phyloP scores from a whole-genome alignment of 2,113 vertebrate species.

The Pterocles gutturalis region DNA sequence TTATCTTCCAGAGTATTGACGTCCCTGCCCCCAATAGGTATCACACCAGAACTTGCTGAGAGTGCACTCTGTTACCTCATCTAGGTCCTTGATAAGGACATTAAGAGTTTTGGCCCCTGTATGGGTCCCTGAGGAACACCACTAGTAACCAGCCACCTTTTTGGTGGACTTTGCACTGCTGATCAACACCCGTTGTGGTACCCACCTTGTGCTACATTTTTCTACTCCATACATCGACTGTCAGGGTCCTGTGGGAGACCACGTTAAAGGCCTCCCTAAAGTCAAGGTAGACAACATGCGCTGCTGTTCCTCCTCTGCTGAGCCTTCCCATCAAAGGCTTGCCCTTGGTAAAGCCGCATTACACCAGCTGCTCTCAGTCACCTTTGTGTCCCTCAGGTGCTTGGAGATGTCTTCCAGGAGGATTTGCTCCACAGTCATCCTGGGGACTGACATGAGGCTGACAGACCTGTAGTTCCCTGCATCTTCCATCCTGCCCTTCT shows the following conservation, averaged over 20 bases:
- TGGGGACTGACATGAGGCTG: background rate
- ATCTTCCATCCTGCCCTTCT: background rate
- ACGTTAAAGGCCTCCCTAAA: background rate
- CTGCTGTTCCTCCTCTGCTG: background rate
- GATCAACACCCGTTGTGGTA: accelerated
- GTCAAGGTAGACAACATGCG: background rate
- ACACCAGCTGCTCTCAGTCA: background rate
- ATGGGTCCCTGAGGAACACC: background rate
- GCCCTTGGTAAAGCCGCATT: background rate
- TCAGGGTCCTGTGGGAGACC: background rate
- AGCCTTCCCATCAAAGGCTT: background rate
- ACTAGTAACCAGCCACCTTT: background rate
- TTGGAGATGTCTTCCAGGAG: background rate
- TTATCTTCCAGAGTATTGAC: background rate
- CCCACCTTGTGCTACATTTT: background rate
- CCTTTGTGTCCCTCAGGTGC: background rate
- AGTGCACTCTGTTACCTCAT: background rate
- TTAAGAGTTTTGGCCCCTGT: background rate
- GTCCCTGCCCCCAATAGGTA: background rate
- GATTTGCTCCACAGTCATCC: background rate
- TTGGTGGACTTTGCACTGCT: background rate
- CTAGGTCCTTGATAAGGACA: background rate
- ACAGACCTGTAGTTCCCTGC: background rate
- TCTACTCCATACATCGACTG: background rate
- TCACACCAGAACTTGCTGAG: background rate